A percentile compares a stretch with the other conserved stretches of the same genome.
Conservation (phyloP, 2,113 vertebrate species). For the Lampris megalopsis region DNA sequence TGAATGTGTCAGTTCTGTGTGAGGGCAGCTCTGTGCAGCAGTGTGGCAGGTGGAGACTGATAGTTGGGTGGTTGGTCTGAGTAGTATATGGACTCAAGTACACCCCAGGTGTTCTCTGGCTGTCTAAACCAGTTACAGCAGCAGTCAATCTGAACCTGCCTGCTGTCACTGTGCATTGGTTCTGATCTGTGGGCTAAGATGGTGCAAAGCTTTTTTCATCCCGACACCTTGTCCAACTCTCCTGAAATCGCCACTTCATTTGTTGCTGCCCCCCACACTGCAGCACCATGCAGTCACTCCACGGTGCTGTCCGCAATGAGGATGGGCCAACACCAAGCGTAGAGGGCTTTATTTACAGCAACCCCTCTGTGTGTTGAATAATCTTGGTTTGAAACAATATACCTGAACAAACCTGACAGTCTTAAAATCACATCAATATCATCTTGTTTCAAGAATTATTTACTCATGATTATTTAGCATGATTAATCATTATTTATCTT, state of each 20-base stretch:
- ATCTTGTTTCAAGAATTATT: too few relatives aligned
- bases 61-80: constrained; percentile 40
- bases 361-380: neutral
- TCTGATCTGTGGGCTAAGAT: constrained; percentile 45
- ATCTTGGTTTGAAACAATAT: neutral
- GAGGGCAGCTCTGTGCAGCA: constrained; percentile 16
- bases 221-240: constrained; percentile 51
- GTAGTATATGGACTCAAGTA: constrained; percentile 39
- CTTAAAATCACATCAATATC: too few relatives aligned
- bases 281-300: constrained; percentile 9
- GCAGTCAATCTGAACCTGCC: constrained; percentile 56
- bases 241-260: constrained; percentile 35
- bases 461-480: too few relatives aligned
- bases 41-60: constrained; percentile 53
- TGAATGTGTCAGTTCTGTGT: constrained; percentile 53
- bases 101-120: constrained; percentile 54
- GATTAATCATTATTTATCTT: too few relatives aligned
- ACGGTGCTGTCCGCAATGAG: neutral
- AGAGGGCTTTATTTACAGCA: neutral
- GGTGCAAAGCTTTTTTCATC: constrained; percentile 41
- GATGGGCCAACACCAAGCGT: neutral
- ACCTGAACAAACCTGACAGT: too few relatives aligned
- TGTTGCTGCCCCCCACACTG: constrained; percentile 15
- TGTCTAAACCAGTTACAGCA: constrained; percentile 60
- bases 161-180: constrained; percentile 64